A percentile compares a stretch with the other conserved stretches of the same genome.
These are phyloP conservation scores for Phoronis australis DNA, from an alignment of 2,888 invertebrate genomes.

Conservation along the genomic window DNA sequence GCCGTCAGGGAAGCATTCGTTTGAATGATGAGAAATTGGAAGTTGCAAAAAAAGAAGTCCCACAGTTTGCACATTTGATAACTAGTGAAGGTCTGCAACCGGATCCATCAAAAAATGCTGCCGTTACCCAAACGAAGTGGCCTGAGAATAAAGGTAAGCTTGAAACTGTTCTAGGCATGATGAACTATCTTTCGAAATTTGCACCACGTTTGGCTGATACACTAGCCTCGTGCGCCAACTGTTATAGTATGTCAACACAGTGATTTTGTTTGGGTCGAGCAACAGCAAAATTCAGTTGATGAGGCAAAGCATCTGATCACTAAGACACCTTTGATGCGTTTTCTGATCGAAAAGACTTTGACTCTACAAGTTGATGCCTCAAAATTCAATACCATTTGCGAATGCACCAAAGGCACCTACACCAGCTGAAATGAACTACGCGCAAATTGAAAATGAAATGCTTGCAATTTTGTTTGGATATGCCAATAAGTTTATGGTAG, in stretches of 20 bases:
- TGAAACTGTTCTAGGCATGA: slow-evolving; percentile 6
- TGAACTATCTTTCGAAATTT: slow-evolving; percentile 6
- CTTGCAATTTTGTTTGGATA: no score
- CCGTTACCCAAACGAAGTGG: slow-evolving; percentile 8
- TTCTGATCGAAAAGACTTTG: no score
- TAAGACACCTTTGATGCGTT: slow-evolving; percentile 2
- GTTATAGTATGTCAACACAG: no score
- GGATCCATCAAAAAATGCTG: slow-evolving; percentile 8
- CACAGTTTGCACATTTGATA: slow-evolving; percentile 14
- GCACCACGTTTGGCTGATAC: slow-evolving; percentile 2
- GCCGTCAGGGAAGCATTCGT: slow-evolving; percentile 7
- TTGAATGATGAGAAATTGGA: slow-evolving; percentile 14
- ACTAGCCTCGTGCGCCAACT: no score
- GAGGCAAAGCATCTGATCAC: slow-evolving; percentile 4
- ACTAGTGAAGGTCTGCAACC: slow-evolving; percentile 8
- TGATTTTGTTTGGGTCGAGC: slow-evolving; percentile 2
- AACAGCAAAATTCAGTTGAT: slow-evolving; percentile 7
- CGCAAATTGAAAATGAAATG: no score
- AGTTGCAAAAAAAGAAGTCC: slow-evolving; percentile 8
- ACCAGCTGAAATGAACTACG: neutral
- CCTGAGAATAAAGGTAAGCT: slow-evolving; percentile 2
- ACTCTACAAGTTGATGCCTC: slow-evolving; percentile 10
- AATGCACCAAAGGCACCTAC: neutral
- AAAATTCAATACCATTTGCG: slow-evolving; percentile 2
- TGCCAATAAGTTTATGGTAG: no score